A percentile compares a stretch with the other conserved stretches of the same genome.
phyloP scores from a whole-genome alignment of 2,888 invertebrate species.

The Aleiodes alternator region DNA sequence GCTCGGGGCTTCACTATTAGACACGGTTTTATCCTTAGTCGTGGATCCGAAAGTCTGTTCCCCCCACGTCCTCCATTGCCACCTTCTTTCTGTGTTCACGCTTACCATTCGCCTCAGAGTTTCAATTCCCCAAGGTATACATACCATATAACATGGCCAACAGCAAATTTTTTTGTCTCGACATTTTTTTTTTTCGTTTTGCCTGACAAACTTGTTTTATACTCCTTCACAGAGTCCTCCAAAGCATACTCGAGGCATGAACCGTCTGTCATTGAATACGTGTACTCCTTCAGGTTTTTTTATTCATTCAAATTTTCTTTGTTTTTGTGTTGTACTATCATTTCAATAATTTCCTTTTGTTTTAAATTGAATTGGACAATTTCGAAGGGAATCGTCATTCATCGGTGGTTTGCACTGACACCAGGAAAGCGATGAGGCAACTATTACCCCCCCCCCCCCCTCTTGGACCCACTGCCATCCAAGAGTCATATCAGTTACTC shows the following conservation, averaged over 20 bases:
- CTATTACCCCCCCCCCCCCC: no score
- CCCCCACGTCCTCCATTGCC: conserved; percentile 7
- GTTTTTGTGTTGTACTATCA: conserved; percentile 3
- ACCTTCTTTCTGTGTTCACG: no score
- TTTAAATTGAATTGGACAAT: no score
- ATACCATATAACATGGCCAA: conserved; percentile 20
- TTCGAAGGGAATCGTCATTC: no score
- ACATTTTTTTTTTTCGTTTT: not conserved
- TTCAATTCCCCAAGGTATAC: conserved; percentile 32
- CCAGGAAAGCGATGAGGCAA: no score
- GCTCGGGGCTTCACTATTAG: conserved; percentile 30
- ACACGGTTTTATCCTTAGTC: conserved; percentile 29
- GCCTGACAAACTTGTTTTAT: conserved; percentile 17
- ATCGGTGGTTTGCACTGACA: no score
- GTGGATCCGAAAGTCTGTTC: conserved; percentile 18
- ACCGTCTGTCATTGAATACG: not conserved
- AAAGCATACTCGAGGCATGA: conserved; percentile 11
- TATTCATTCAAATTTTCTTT: not conserved
- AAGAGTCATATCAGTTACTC: no score
- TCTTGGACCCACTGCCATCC: no score
- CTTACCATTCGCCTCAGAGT: not conserved
- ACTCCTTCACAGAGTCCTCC: not conserved
- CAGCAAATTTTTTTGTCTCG: conserved; percentile 1
- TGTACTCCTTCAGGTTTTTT: conserved; percentile 7
- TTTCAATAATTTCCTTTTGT: no score